These are phyloP conservation scores for Phoxinus dragarum DNA, from an alignment of 2,797 vertebrate species.

Conservation along the genomic window DNA sequence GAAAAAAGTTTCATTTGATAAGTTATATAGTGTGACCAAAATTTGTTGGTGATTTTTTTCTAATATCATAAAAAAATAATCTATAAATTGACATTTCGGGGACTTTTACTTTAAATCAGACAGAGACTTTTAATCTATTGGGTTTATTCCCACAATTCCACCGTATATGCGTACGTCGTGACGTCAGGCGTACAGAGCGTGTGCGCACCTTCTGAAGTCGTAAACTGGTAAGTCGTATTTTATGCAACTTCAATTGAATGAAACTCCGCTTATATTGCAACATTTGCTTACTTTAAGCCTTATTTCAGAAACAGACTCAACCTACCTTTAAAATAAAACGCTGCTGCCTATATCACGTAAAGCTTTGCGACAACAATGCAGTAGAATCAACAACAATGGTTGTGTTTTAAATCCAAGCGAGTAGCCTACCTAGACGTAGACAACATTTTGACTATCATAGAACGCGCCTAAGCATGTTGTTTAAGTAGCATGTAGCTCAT, in stretches of 20 bases:
- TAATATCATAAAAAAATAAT: neutral
- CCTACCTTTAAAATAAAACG: neutral
- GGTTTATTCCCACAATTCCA: conserved; percentile 29
- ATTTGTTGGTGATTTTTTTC: neutral
- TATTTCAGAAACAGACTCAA: neutral
- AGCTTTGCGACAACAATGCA: neutral
- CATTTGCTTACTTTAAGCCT: neutral
- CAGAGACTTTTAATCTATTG: conserved; percentile 39
- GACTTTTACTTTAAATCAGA: neutral
- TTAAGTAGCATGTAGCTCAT: neutral
- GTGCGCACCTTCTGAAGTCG: neutral
- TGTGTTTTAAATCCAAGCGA: neutral
- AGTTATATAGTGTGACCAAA: neutral
- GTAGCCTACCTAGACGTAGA: neutral
- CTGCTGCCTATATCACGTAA: neutral
- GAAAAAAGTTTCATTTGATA: neutral
- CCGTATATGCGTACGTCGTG: neutral
- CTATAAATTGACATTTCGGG: neutral
- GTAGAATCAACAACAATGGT: neutral
- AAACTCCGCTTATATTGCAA: neutral
- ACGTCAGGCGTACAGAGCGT: conserved; percentile 24
- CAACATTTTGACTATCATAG: neutral
- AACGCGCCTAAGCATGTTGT: neutral
- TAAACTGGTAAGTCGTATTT: conserved; percentile 34
- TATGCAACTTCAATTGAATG: neutral